Conservation (phyloP, 2,888 invertebrate genomes). For the Agonopterix heracliana region DNA sequence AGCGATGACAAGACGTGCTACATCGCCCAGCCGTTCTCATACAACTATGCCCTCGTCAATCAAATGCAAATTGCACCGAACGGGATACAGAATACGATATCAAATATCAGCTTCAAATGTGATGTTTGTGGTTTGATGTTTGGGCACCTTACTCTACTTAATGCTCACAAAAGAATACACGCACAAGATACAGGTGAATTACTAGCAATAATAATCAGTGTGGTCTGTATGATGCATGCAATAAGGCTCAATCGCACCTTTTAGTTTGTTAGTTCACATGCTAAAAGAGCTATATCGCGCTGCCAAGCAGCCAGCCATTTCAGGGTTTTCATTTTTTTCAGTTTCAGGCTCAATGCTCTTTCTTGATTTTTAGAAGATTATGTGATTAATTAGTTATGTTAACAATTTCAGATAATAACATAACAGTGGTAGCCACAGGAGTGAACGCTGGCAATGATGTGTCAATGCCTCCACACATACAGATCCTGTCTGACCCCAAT, state of each 20-base stretch:
- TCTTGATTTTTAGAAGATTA: no score
- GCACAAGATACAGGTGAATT: slow-evolving; percentile 75
- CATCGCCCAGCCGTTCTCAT: slow-evolving; percentile 84
- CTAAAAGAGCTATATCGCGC: no score
- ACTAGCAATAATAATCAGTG: no score
- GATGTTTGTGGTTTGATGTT: slow-evolving; percentile 92
- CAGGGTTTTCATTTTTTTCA: no score
- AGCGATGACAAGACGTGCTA: slow-evolving; percentile 83
- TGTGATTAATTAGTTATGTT: neutral
- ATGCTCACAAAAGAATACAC: slow-evolving; percentile 90
- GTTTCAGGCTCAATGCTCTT: no score
- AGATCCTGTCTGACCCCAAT: slow-evolving; percentile 58
- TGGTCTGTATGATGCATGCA: no score
- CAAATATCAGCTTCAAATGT: slow-evolving; percentile 91
- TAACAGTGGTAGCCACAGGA: slow-evolving; percentile 74
- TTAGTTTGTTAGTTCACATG: no score
- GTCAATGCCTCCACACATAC: slow-evolving; percentile 66
- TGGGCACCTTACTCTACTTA: slow-evolving; percentile 86
- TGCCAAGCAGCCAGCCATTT: no score
- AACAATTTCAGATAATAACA: slow-evolving; percentile 55
- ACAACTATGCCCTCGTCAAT: slow-evolving; percentile 90
- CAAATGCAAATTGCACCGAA: slow-evolving; percentile 88
- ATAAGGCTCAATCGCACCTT: no score
- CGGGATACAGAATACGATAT: slow-evolving; percentile 81
- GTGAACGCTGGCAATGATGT: slow-evolving; percentile 58